A percentile compares a stretch with the other conserved stretches of the same genome.
phyloP scores from a whole-genome alignment of 2,113 vertebrate genomes.

The Potamarius usumacintae region DNA sequence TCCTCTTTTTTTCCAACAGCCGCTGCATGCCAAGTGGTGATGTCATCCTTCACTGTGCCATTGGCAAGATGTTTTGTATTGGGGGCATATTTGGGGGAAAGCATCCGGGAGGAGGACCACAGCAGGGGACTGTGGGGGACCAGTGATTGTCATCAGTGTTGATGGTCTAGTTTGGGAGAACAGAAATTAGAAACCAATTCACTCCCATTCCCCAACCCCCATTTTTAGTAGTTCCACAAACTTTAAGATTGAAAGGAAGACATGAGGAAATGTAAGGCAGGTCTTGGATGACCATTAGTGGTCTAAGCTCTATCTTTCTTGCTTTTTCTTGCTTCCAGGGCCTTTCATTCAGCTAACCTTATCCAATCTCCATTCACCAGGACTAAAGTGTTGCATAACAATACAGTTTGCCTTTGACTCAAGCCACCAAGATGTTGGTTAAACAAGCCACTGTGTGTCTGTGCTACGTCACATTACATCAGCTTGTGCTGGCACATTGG shows the following conservation, averaged over 20 bases:
- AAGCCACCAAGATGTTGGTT: conserved; percentile 64
- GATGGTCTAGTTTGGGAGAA: conserved; percentile 56
- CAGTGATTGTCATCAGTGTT: conserved; percentile 56
- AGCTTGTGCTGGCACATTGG: conserved; percentile 38
- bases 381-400: conserved; percentile 72
- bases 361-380: conserved; percentile 61
- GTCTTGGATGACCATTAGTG: conserved; percentile 57
- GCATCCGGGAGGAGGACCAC: conserved; percentile 26
- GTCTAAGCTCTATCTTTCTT: conserved; percentile 65
- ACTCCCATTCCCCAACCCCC: conserved; percentile 10
- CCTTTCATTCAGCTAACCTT: conserved; percentile 49
- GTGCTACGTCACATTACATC: conserved; percentile 48
- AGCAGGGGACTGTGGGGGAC: conserved; percentile 45
- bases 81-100: conserved; percentile 23
- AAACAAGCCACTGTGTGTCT: conserved; percentile 65
- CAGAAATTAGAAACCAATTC: background rate
- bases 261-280: conserved; percentile 58
- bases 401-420: conserved; percentile 60
- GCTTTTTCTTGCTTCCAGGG: conserved; percentile 59
- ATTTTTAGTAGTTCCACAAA: conserved; percentile 50
- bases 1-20: conserved; percentile 54
- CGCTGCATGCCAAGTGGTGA: conserved; percentile 71
- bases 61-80: conserved; percentile 63
- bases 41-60: conserved; percentile 68
- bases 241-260: conserved; percentile 63